Evolutionary conservation across 2,888 invertebrate genomes (phyloP).

Genomic region (Lycophotia porphyrea): DNA sequence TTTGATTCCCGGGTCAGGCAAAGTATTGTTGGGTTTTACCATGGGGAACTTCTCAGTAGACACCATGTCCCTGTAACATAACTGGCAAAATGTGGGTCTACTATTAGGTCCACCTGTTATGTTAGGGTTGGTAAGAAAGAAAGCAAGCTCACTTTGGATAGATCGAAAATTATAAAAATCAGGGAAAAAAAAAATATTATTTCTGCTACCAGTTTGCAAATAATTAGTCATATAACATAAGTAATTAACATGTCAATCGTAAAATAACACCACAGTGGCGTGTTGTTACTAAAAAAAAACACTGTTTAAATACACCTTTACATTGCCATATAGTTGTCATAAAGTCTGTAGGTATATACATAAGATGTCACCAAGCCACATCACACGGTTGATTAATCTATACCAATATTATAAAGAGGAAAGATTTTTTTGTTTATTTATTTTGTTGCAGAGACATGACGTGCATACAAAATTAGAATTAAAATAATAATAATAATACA

Average conservation of each 20-base stretch:
- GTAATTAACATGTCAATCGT: constrained; percentile 15
- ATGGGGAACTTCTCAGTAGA: too few relatives aligned
- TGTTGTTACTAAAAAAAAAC: constrained; percentile 15
- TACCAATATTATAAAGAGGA: too few relatives aligned
- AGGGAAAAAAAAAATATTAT: not conserved
- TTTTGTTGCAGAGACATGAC: too few relatives aligned
- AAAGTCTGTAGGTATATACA: constrained; percentile 1
- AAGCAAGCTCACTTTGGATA: not conserved
- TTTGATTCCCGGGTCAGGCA: too few relatives aligned
- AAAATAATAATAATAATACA: too few relatives aligned
- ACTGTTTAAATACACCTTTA: constrained; percentile 15
- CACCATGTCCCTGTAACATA: too few relatives aligned
- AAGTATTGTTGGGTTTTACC: too few relatives aligned
- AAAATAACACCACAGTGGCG: not conserved
- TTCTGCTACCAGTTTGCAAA: not conserved
- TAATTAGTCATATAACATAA: not conserved
- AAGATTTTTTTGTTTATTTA: too few relatives aligned
- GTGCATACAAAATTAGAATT: too few relatives aligned
- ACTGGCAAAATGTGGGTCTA: too few relatives aligned
- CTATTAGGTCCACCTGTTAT: too few relatives aligned
- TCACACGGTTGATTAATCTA: constrained; percentile 68
- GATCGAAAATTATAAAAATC: not conserved
- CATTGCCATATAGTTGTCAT: constrained; percentile 8
- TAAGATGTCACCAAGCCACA: constrained; percentile 28
- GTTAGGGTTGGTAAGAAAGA: not conserved